phyloP scores from a whole-genome alignment of 2,888 invertebrate genomes.

The Cyaniris semiargus region DNA sequence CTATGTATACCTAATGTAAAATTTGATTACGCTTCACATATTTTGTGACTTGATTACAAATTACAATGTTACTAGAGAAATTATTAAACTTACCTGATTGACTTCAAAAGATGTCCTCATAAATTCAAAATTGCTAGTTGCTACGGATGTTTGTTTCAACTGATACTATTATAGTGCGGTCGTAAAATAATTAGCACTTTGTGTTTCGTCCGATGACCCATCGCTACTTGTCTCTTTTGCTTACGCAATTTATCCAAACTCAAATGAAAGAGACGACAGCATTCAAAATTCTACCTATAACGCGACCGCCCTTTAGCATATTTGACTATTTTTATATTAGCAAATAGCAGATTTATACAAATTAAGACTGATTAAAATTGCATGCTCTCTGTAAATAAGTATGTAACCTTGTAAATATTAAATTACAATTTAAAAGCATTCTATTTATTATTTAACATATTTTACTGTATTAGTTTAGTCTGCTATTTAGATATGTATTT shows the following conservation, averaged over 20 bases:
- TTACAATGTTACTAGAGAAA: background rate
- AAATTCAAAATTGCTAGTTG: no score
- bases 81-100: background rate
- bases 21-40: no score
- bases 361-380: conserved; percentile 46
- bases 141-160: no score
- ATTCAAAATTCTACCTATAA: no score
- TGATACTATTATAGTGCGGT: no score
- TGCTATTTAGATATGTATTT: conserved; percentile 14
- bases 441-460: conserved; percentile 42
- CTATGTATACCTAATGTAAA: no score
- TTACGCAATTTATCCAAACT: no score
- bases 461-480: conserved; percentile 27
- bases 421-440: conserved; percentile 32
- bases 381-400: conserved; percentile 45
- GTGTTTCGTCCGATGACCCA: no score
- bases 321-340: background rate
- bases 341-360: conserved; percentile 15
- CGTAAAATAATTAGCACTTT: no score
- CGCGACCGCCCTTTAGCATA: background rate
- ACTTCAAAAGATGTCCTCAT: background rate
- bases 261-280: no score
- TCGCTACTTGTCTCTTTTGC: no score
- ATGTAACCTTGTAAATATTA: conserved; percentile 38
- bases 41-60: no score